These are phyloP conservation scores for Bedellia somnulentella DNA, from an alignment of 2,888 invertebrate species.

Conservation along the genomic window DNA sequence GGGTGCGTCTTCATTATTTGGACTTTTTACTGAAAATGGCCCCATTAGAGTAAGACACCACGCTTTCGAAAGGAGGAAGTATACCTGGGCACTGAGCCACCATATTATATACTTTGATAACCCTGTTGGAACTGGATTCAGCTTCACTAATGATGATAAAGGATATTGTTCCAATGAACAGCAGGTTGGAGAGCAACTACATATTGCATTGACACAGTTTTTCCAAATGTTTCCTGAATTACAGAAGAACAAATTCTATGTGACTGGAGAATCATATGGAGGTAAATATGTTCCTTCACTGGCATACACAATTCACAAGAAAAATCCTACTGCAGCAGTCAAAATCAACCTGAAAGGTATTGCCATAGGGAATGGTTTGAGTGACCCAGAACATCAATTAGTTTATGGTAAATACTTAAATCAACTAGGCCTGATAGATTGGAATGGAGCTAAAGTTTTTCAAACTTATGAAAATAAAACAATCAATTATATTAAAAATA, in stretches of 20 bases:
- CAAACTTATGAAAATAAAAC: slow-evolving; percentile 63
- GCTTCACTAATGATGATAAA: slow-evolving; percentile 75
- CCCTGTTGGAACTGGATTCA: slow-evolving; percentile 91
- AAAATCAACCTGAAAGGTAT: slow-evolving; percentile 73
- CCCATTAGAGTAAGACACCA: slow-evolving; percentile 51
- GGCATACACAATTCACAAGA: slow-evolving; percentile 70
- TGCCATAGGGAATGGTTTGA: slow-evolving; percentile 79
- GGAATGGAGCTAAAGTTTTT: slow-evolving; percentile 63
- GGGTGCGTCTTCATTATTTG: slow-evolving; percentile 77
- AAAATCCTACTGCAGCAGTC: slow-evolving; percentile 63
- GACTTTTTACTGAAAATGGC: slow-evolving; percentile 83
- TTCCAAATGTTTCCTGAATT: slow-evolving; percentile 81
- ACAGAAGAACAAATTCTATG: slow-evolving; percentile 75
- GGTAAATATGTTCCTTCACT: slow-evolving; percentile 79
- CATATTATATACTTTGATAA: slow-evolving; percentile 89
- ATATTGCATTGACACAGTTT: slow-evolving; percentile 77
- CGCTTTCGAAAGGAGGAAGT: slow-evolving; percentile 63
- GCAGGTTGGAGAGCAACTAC: slow-evolving; percentile 79
- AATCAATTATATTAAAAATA: slow-evolving; percentile 60
- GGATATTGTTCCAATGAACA: slow-evolving; percentile 81
- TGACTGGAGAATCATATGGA: slow-evolving; percentile 88
- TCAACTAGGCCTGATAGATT: slow-evolving; percentile 72
- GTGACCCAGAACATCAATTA: slow-evolving; percentile 77
- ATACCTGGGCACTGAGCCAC: slow-evolving; percentile 79
- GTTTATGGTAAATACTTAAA: slow-evolving; percentile 79